Conservation (phyloP, 2,888 invertebrate species). For the Diadegma fenestrale region DNA sequence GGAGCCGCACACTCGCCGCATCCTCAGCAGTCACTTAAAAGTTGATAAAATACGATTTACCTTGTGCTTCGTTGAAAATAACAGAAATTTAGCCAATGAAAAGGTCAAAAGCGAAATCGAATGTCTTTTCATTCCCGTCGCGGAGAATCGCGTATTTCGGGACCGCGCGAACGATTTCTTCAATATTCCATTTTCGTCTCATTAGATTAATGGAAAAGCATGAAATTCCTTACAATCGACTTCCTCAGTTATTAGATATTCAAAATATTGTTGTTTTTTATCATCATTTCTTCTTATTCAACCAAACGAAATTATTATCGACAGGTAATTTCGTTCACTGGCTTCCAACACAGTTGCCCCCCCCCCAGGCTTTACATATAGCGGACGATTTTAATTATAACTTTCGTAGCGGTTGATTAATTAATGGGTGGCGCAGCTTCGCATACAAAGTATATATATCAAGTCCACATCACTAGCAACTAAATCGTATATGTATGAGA, state of each 20-base stretch:
- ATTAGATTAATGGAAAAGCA: not conserved
- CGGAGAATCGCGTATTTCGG: not conserved
- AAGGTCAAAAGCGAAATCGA: not conserved
- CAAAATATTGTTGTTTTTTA: not conserved
- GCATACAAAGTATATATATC: slow-evolving; percentile 1
- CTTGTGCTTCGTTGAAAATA: not conserved
- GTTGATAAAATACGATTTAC: not conserved
- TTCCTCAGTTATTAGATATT: not conserved
- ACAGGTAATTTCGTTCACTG: slow-evolving; percentile 25
- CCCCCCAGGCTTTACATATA: slow-evolving; percentile 1
- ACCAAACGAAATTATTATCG: slow-evolving; percentile 12
- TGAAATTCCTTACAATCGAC: not conserved
- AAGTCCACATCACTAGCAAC: not conserved
- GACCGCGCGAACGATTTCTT: not conserved
- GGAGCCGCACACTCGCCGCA: no score
- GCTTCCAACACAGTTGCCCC: slow-evolving; percentile 7
- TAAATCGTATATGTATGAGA: not conserved
- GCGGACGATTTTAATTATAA: slow-evolving; percentile 42
- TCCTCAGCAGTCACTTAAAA: not conserved
- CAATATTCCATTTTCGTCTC: not conserved
- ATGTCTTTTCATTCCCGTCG: not conserved
- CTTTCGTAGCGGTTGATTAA: slow-evolving; percentile 36
- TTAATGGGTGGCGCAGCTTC: slow-evolving; percentile 18
- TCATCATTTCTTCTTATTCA: not conserved
- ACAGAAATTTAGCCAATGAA: not conserved